Evolutionary conservation across 1,140 invertebrate genomes (phyloP).

Genomic region (Epicauta chinensis): DNA sequence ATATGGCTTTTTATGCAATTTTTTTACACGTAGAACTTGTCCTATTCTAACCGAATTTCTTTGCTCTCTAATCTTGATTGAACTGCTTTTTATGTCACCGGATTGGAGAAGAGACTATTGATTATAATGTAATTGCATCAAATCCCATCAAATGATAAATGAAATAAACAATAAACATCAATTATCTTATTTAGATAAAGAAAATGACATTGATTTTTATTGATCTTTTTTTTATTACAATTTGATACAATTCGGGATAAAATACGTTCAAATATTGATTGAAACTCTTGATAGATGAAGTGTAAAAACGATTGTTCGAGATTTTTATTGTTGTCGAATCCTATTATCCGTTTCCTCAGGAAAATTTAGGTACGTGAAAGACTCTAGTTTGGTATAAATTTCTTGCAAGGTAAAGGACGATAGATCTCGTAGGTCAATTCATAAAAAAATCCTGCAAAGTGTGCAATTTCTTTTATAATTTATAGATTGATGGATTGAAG

Average conservation of each 20-base stretch:
- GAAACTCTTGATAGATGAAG: too few species aligned
- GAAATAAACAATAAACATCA: too few species aligned
- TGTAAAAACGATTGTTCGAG: too few species aligned
- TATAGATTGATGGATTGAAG: conserved; percentile 1
- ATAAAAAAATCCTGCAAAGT: background rate
- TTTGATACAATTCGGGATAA: conserved; percentile 1
- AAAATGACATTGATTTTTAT: too few species aligned
- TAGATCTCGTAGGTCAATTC: conserved; percentile 9
- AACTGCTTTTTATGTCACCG: conserved; percentile 17
- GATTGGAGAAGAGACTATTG: conserved; percentile 12
- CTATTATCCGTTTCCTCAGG: conserved; percentile 3
- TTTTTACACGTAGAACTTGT: conserved; percentile 14
- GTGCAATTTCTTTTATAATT: conserved; percentile 6
- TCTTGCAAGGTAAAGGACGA: conserved; percentile 1
- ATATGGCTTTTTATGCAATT: conserved; percentile 11
- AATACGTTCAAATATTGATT: too few species aligned
- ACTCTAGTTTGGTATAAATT: conserved; percentile 9
- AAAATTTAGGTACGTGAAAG: conserved; percentile 14
- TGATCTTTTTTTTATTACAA: conserved; percentile 10
- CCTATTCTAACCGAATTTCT: conserved; percentile 18
- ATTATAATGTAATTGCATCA: conserved; percentile 13
- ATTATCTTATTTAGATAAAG: too few species aligned
- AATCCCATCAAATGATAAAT: too few species aligned
- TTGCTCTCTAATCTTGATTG: conserved; percentile 20
- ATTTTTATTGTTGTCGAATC: conserved; percentile 3